Evolutionary conservation across 2,888 invertebrate species (phyloP), one percentile per base, ranked within the genome.

Genomic region (Ochlodes sylvanus): DNA sequence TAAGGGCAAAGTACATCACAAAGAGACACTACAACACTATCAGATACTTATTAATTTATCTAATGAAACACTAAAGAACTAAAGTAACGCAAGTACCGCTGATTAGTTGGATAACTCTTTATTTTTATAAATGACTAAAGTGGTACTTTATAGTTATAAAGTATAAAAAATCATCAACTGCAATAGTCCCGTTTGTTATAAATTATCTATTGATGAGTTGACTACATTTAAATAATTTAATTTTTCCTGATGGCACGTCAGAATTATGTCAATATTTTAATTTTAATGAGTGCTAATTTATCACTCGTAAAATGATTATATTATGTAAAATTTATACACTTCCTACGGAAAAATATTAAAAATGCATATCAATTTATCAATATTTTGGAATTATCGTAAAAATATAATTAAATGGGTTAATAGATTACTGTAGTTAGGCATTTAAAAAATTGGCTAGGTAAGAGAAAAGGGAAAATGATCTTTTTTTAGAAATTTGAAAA

Each of bases 361-460:
- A 50, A 50, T 50, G 50, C 50, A 50, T 50, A 50, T 50, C 50
- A 50, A 17, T 17, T 47, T 19, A 47, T 17, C 17, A 47, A 19
- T 50, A 50, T 12, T 4, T 50, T 50, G 50, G 12, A 50, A 50
- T 50, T 19, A 50, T 50, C 3, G 50, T 50, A 50, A 50, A 21
- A 12, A 50, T 50, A 19, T 50, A 12, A 19, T 50, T 19, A 47
- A 19, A 19, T 50, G 10, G 19, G 4, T 19, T 50, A 50, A 19
- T 50, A 50, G 19, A 50, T 10, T 19, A 50, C 10, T 19, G 50
- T 50, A 50, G 50, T 50, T 50, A 50, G 50, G 50, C 19, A n/a
- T 47, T 47, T 50, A 50, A 50, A 50, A 50, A 50, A 50, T 50
- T 50, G 50, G 50, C 17, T 19, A 17, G 44, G n/a, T 47, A 17